Evolutionary conservation across 2,113 vertebrate species (phyloP), one percentile per base, ranked within the genome.

Genomic region (Neodontobutis hainanensis): DNA sequence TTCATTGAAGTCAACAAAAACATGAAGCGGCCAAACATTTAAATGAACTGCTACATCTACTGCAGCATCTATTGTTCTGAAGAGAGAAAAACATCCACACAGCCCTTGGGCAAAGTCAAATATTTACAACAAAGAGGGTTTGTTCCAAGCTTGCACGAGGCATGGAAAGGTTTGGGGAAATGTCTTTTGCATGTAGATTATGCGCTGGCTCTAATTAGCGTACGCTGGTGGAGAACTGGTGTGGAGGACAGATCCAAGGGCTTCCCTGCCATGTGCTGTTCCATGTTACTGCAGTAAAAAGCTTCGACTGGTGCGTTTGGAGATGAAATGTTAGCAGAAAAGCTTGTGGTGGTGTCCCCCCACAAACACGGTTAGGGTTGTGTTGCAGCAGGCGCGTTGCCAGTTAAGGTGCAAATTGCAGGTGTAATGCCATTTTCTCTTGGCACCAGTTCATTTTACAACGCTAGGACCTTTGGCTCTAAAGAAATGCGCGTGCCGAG

Each of bases 31-130:
- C 6, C 19, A 48, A 56, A 46, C 49, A 73, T 67, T 77, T 12
- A 75, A 55, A 82, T 71, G 50, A 66, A 34, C 5, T 67, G 44
- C 66, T 66, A 51, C 67, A 44, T 55, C 46, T 74, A 60, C 72
- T 71, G 72, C 65, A 59, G 27, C 8, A 42, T 63, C 52, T 63
- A 61, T 65, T 70, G 43, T 68, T 68, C 62, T 55, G 11, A 27
- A 27, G n/a, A 11, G 52, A 9, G 48, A 52, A 58, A 74, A 75
- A 71, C 50, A 61, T 67, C 67, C 66, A 65, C 63, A 70, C 78
- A 70, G 67, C 74, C 82, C 61, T 61, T 11, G 60, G 74, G 74
- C 72, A 86, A 85, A 86, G 75, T 78, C 60, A 80, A 83, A 82
- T 57, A 81, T 73, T 65, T 68, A 27, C 53, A 81, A 84, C 64